Base-by-base conservation (phyloP, 2,888 invertebrate genomes). In the Biston stratarius region DNA sequence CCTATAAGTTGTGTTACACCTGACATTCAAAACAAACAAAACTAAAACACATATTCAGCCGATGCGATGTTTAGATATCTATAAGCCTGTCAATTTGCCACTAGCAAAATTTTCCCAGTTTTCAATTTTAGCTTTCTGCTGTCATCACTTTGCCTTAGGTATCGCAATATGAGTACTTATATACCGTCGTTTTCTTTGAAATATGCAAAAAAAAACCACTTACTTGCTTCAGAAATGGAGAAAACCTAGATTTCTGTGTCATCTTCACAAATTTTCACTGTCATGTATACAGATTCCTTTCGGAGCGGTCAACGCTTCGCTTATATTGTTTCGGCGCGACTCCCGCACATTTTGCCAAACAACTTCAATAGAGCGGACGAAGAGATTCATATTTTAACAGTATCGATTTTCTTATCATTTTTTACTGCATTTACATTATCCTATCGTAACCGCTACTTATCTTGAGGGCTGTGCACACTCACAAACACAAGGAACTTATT, bases 201-300 rank as follows among this genome's bases (percentile, higher is more conserved):
- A 7, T 6, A 12, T 12, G 45, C 8, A 38, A 40, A 8, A 40
- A 36, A 45, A 12, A n/a, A 34, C 11, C 34, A 73, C 80, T 77
- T 61, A 86, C 86, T 76, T 86, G 86, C 76, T 77, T 85, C 55
- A 76, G 53, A 72, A 86, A 86, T 56, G 85, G 84, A 12, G 84
- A 74, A 24, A 80, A 58, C 61, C 74, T 71, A 34, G 68, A 72
- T 57, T 71, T 77, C 47, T 69, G 73, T 24, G 74, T 55, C 82
- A 82, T 82, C 44, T 68, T 75, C 15, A 62, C 42, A 36, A 15
- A 10, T 49, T 36, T 45, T 65, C 51, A 63, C 51, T 12, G 15
- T 33, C 38, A 38, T 53, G 42, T 2, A 42, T 14, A 53, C 55
- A 42, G 42, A 24, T 33, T 42, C 42, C 14, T 10, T 48, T 53